Evolutionary conservation across 2,113 vertebrate species (phyloP).

Genomic region (Indri indri): DNA sequence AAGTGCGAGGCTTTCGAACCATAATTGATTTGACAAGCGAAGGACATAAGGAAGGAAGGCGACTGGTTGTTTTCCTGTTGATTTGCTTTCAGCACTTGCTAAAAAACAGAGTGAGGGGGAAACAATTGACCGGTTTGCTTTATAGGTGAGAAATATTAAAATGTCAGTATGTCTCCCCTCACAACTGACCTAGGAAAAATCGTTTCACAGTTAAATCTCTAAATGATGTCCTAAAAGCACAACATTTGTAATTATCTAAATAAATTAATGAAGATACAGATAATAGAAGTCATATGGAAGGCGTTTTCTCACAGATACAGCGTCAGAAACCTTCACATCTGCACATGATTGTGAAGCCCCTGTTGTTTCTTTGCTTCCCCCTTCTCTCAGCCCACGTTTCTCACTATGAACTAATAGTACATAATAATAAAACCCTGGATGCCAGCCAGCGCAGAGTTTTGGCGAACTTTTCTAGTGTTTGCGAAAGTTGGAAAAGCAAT

Average conservation of each 20-base stretch:
- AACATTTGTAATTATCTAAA: conserved; percentile 70
- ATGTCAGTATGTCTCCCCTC: not conserved
- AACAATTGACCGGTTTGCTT: not conserved
- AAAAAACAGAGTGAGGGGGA: not conserved
- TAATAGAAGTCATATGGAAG: conserved; percentile 75
- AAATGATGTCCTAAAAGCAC: conserved; percentile 70
- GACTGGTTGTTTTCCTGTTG: not conserved
- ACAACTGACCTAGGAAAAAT: conserved; percentile 52
- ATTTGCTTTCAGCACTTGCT: not conserved
- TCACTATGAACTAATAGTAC: conserved; percentile 82
- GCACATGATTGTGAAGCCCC: conserved; percentile 77
- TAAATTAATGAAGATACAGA: conserved; percentile 75
- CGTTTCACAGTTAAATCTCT: conserved; percentile 50
- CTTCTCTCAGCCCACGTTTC: conserved; percentile 77
- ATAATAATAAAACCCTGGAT: conserved; percentile 81
- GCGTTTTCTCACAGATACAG: conserved; percentile 64
- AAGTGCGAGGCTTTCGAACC: not conserved
- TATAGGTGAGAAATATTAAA: conserved; percentile 49
- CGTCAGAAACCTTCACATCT: conserved; percentile 80
- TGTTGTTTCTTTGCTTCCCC: conserved; percentile 47
- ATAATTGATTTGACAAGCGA: not conserved
- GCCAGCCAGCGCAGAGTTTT: conserved; percentile 78
- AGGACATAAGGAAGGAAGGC: not conserved
- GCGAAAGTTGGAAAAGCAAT: conserved; percentile 78
- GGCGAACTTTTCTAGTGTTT: conserved; percentile 80